Base-by-base conservation (phyloP, 2,113 vertebrate species). In the Passer domesticus region DNA sequence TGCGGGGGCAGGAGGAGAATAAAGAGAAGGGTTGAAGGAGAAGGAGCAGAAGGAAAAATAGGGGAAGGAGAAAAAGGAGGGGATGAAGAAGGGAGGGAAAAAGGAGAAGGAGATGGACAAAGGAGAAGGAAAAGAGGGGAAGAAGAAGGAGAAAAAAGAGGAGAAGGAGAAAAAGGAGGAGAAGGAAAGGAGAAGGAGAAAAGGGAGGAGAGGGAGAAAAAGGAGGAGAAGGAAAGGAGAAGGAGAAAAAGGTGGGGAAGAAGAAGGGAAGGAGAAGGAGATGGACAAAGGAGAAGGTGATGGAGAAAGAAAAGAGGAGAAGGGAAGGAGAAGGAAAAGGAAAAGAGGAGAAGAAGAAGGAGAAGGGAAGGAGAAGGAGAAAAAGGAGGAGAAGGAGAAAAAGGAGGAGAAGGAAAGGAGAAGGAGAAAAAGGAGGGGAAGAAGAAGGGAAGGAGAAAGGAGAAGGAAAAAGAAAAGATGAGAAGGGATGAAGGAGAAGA, bases 61-160 rank as follows among this genome's bases (percentile, higher is more conserved):
- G 21, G 2, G 41, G 35, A 1, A n/a, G 2, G 25, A 50, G 16
- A 16, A 7, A 55, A 10, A 56, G 21, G 3, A 20, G 24, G 1
- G n/a, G 19, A 4, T 35, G 46, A 9, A 76, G n/a, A 4, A 66
- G 7, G 4, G 35, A 37, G 8, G 24, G 15, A 50, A 50, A 14
- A 3, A 27, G 49, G 15, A 46, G 19, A 1, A 28, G n/a, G 2
- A 50, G 35, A 37, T 37, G 35, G 35, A 37, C 35, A 24, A 20
- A 46, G 27, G 50, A 28, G 3, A 28, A 28, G 15, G 16, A 15
- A 9, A 11, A 14, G 25, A 25, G 14, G 9, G 39, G 39, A 7
- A 60, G 44, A 7, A 46, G 46, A 6, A 30, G 10, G 4, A 52
- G 15, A 15, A 15, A 3, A 6, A 16, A 9, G 15, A 39, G 39